Evolutionary conservation across 2,888 invertebrate species (phyloP).

Genomic region (Lasioglossum malachurum): DNA sequence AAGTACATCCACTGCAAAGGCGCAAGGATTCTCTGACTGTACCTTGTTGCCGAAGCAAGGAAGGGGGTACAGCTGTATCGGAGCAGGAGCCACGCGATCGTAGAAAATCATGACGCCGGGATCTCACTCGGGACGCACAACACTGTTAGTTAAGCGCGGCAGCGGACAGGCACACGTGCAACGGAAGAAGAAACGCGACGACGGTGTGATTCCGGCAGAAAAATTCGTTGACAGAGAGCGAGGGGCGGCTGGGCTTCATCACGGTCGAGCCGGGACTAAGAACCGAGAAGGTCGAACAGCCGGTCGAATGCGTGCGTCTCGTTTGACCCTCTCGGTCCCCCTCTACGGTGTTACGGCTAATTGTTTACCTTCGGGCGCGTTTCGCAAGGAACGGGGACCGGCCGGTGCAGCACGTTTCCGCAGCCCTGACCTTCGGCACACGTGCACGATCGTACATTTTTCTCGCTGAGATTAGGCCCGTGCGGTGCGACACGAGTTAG

Average conservation of each 20-base stretch:
- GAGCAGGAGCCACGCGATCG: not conserved
- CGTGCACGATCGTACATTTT: not conserved
- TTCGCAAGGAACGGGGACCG: not conserved
- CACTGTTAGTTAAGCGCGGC: not conserved
- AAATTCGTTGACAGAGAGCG: not conserved
- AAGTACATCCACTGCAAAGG: no score
- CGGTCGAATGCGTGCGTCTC: not conserved
- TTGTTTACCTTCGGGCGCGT: constrained; percentile 11
- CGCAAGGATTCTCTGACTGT: no score
- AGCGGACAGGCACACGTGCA: not conserved
- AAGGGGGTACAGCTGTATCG: not conserved
- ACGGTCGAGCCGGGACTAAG: constrained; percentile 32
- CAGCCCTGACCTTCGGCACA: not conserved
- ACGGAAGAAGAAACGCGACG: not conserved
- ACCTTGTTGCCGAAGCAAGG: constrained; percentile 39
- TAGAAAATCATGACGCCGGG: constrained; percentile 39
- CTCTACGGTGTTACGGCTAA: not conserved
- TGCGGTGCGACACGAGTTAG: no score
- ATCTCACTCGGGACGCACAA: not conserved
- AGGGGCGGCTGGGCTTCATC: not conserved
- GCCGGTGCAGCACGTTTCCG: not conserved
- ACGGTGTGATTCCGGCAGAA: not conserved
- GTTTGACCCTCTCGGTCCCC: constrained; percentile 10
- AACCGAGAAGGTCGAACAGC: constrained; percentile 21
- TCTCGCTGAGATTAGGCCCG: no score